Base-by-base conservation (phyloP, 2,888 invertebrate species). In the Pyrrhosoma nymphula region DNA sequence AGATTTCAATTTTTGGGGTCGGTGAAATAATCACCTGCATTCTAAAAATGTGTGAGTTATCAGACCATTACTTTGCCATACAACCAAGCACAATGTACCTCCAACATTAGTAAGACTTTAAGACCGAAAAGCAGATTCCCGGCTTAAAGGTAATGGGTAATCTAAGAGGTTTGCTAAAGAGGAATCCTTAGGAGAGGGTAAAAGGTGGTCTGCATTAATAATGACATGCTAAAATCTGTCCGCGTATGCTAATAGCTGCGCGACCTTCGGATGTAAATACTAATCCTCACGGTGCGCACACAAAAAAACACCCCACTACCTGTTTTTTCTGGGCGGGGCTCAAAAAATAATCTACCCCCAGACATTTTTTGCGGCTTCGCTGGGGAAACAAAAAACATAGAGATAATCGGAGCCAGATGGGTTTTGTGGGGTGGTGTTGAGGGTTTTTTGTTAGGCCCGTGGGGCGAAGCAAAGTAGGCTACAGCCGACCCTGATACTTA, bases 301-400 rank as follows among this genome's bases (percentile, higher is more conserved):
- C 16, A 93, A 93, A 93, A 56, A 63, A 39, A 69, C 93, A 91
- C n/a, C 26, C 47, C 69, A 26, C 93, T n/a, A 55, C 93, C 23
- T 16, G 47, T 75, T 93, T 93, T 69, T 26, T 69, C 47, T 26
- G 10, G 63, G 91, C 47, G 63, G 47, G 20, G 47, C 56, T n/a
- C 20, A 93, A 93, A 93, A 93, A 93, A 69, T 16, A 82, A 82
- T 82, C 82, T 35, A 82, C 82, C 47, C n/a, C 60, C 56, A 56
- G 14, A 47, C n/a, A 47, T 93, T 69, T 93, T 93, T 93, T 30
- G 47, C 26, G 39, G 93, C 69, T 93, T 93, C 0, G 55, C 26
- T n/a, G n/a, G 35, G 93, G 69, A 69, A 75, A 69, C 35, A 69
- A 93, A 91, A 93, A 93, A 93, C 63, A 63, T n/a, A 39, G 69